Evolutionary conservation across 2,113 vertebrate genomes (phyloP), one percentile per base, ranked within the genome.

Genomic region (Ptilorrhoa leucosticta): DNA sequence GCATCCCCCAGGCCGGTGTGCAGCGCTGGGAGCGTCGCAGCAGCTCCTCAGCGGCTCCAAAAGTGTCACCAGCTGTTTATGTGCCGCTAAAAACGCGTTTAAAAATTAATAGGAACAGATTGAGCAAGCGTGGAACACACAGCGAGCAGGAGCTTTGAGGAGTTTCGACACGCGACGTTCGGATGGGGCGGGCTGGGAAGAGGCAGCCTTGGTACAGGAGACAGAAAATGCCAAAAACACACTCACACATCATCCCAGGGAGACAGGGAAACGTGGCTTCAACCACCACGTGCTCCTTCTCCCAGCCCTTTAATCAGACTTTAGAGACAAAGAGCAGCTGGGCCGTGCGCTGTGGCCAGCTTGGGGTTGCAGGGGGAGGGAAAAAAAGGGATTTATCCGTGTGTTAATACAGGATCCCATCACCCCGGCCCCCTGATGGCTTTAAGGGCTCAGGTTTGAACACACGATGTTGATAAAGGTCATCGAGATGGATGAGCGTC

Each of bases 41-140:
- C 82, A 50, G 78, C 80, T 42, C 42, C 53, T 23, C 13, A 10
- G 58, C 6, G 3, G 11, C 44, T 70, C 78, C 17, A 0, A 10
- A 45, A 73, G 79, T 7, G 47, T 44, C 91, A 83, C 70, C 80
- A 76, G 92, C 93, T 77, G 94, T 23, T 89, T 71, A 69, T 82
- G 91, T 42, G 37, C 83, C 1, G 58, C 71, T 47, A 53, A 56
- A 81, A 92, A 42, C 11, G 48, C 23, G 10, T 82, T 82, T 92
- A 86, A 91, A 95, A 85, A 93, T 77, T 83, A 51, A 87, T 72
- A 45, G 65, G 92, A 91, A 93, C 91, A 87, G 68, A 83, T 50
- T 40, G 71, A 83, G 89, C 61, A 37, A 85, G 63, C 0, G n/a
- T 2, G 76, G 85, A 97, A 60, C 17, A 7, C 15, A 1, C 27